Evolutionary conservation across 2,888 invertebrate genomes (phyloP).

Genomic region (Oscheius sp.): DNA sequence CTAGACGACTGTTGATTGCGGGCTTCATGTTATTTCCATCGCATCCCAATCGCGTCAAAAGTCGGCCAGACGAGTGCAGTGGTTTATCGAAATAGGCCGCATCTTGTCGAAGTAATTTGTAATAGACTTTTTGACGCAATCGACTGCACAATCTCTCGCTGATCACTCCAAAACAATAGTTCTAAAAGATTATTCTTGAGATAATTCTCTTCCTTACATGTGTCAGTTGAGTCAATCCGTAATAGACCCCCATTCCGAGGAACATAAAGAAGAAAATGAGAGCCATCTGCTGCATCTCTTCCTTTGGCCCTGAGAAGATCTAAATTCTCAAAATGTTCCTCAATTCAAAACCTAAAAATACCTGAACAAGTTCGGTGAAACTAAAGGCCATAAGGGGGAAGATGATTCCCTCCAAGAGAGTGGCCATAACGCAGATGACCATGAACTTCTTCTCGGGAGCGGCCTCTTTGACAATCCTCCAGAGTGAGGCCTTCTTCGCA

Average conservation of each 20-base stretch:
- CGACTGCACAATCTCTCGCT: slow-evolving; percentile 69
- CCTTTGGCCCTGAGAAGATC: slow-evolving; percentile 3
- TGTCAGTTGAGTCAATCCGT: slow-evolving; percentile 4
- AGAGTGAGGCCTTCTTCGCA: slow-evolving; percentile 39
- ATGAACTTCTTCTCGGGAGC: slow-evolving; percentile 71
- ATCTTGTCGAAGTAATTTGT: slow-evolving; percentile 70
- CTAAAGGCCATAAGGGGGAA: slow-evolving; percentile 73
- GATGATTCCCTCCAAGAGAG: slow-evolving; percentile 71
- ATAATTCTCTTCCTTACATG: slow-evolving; percentile 1
- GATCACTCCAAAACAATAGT: slow-evolving; percentile 66
- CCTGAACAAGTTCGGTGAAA: slow-evolving; percentile 43
- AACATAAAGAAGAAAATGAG: not conserved
- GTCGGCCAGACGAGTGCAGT: slow-evolving; percentile 70
- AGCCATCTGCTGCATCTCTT: slow-evolving; percentile 2
- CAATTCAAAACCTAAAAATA: not conserved
- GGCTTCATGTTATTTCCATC: slow-evolving; percentile 72
- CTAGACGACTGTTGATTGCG: slow-evolving; percentile 71
- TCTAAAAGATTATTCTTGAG: slow-evolving; percentile 41
- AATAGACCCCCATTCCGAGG: slow-evolving; percentile 5
- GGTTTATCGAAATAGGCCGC: slow-evolving; percentile 73
- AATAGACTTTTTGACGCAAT: slow-evolving; percentile 70
- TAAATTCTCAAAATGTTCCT: not conserved
- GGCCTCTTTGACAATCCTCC: slow-evolving; percentile 70
- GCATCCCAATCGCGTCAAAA: slow-evolving; percentile 71
- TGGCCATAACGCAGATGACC: slow-evolving; percentile 69